Percentiles rank a stretch among this genome's conserved stretches.
phyloP scores from a whole-genome alignment of 2,113 vertebrate genomes.

The Sphaerodactylus townsendi region DNA sequence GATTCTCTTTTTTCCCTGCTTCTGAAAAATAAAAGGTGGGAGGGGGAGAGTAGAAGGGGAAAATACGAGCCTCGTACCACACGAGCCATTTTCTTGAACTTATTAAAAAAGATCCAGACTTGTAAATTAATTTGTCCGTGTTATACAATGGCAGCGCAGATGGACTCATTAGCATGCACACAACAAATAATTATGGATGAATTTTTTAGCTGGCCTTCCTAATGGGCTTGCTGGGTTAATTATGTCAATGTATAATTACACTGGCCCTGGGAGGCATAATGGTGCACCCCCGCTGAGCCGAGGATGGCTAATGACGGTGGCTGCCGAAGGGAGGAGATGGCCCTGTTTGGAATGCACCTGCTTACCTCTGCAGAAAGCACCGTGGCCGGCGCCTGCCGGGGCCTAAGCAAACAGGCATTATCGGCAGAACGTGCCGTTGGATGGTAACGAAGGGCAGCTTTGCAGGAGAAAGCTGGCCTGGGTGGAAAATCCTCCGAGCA shows the following conservation, averaged over 20 bases:
- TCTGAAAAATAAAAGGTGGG: too few species aligned
- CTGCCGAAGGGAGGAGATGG: slow-evolving; percentile 86
- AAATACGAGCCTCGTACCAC: slow-evolving; percentile 70
- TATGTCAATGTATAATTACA: slow-evolving; percentile 99
- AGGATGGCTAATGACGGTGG: slow-evolving; percentile 92
- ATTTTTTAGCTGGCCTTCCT: slow-evolving; percentile 96
- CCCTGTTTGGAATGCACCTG: slow-evolving; percentile 84
- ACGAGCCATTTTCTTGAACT: slow-evolving; percentile 79
- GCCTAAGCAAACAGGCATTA: slow-evolving; percentile 41
- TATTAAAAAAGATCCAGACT: slow-evolving; percentile 88
- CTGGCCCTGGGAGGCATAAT: slow-evolving; percentile 96
- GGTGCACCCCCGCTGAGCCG: slow-evolving; percentile 89
- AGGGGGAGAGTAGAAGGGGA: background rate
- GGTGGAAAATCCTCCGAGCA: background rate
- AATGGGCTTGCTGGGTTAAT: slow-evolving; percentile 99
- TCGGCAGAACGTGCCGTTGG: background rate
- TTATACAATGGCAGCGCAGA: slow-evolving; percentile 99
- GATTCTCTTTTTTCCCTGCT: slow-evolving; percentile 47
- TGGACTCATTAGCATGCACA: slow-evolving; percentile 99
- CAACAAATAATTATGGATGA: slow-evolving; percentile 99
- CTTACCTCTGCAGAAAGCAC: slow-evolving; percentile 81
- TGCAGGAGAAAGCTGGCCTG: background rate
- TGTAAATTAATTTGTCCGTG: slow-evolving; percentile 99
- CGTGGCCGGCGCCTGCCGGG: slow-evolving; percentile 53
- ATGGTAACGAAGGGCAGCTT: background rate